Conservation (phyloP, 2,113 vertebrate species). For the Nicator chloris region DNA sequence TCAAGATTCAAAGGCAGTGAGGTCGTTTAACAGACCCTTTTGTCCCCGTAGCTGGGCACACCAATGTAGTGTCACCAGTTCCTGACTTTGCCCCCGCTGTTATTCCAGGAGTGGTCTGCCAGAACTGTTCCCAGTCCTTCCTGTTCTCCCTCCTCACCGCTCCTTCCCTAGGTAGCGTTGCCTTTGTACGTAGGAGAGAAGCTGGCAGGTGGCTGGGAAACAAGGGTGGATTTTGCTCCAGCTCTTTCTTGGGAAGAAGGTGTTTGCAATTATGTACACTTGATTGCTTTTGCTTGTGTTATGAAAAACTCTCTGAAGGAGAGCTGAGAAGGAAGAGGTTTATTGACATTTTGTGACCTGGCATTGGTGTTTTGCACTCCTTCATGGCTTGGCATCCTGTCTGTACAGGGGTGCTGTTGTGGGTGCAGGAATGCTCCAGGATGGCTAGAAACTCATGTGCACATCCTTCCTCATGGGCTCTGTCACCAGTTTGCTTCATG, state of each 20-base stretch:
- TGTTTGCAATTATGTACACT: neutral
- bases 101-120: neutral
- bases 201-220: neutral
- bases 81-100: neutral
- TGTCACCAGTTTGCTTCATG: neutral
- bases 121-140: neutral
- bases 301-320: neutral
- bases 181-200: neutral
- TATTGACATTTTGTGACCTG: neutral
- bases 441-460: neutral
- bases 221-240: neutral
- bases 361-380: neutral
- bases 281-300: neutral
- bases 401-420: neutral
- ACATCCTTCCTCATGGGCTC: neutral
- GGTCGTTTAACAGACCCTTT: rapidly evolving
- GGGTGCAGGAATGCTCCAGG: neutral
- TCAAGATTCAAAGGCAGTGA: neutral
- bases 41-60: neutral
- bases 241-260: neutral
- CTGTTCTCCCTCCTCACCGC: neutral
- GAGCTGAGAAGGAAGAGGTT: neutral
- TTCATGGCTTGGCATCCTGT: neutral
- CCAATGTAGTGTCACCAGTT: neutral
- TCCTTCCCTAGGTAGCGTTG: neutral